These are phyloP conservation scores for Trissolcus basalis DNA, from an alignment of 1,140 invertebrate genomes.

Conservation along the genomic window DNA sequence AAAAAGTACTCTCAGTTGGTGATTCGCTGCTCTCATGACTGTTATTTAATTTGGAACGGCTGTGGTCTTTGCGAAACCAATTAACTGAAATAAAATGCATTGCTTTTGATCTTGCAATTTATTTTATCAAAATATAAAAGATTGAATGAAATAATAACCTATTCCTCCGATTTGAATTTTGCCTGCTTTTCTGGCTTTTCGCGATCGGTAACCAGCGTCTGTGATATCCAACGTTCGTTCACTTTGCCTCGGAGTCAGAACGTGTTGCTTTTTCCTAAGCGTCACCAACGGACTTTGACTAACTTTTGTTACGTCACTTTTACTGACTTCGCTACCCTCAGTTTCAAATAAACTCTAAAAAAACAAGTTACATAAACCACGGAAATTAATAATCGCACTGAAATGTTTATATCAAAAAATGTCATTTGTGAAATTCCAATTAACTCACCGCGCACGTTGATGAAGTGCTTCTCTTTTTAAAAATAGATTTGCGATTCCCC, in stretches of 20 bases:
- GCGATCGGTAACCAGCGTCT: conserved; percentile 63
- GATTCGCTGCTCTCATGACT: conserved; percentile 79
- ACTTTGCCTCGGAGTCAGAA: conserved; percentile 87
- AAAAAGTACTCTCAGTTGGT: conserved; percentile 78
- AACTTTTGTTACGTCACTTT: conserved; percentile 79
- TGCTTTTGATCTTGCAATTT: not conserved
- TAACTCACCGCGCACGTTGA: conserved; percentile 86
- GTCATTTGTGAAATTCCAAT: too few species aligned
- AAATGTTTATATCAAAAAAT: too few species aligned
- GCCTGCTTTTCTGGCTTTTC: conserved; percentile 68
- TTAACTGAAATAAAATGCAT: conserved; percentile 76
- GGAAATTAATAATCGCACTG: too few species aligned
- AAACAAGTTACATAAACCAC: not conserved
- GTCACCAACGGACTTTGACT: conserved; percentile 88
- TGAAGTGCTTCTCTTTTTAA: conserved; percentile 91
- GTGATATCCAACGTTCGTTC: conserved; percentile 81
- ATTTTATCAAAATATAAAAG: conserved; percentile 8
- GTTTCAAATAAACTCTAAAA: conserved; percentile 86
- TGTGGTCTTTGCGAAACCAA: conserved; percentile 81
- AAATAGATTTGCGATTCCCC: conserved; percentile 85
- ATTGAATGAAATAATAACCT: conserved; percentile 71
- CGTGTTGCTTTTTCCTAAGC: conserved; percentile 81
- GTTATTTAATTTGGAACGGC: conserved; percentile 76
- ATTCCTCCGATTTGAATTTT: conserved; percentile 80
- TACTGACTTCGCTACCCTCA: conserved; percentile 78